Percentiles rank a stretch among this genome's conserved stretches.
Evolutionary conservation across 2,888 invertebrate species (phyloP).

Genomic region (Leucophenga maculata): DNA sequence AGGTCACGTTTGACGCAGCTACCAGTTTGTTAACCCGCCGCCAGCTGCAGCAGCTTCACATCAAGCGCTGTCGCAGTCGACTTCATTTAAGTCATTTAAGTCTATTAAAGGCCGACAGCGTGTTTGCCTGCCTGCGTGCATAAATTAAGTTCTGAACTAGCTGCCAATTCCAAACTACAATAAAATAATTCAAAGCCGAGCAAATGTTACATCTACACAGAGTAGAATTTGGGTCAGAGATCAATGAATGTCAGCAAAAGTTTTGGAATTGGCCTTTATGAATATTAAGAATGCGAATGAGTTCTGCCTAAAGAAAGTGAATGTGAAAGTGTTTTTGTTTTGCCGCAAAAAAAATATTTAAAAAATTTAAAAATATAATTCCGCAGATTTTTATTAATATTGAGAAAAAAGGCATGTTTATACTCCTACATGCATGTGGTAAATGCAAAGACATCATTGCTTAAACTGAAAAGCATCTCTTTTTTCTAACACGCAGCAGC

Average conservation of each 20-base stretch:
- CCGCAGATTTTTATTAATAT: too few relatives aligned
- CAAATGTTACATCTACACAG: neutral
- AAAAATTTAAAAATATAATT: too few relatives aligned
- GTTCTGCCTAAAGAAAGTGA: too few relatives aligned
- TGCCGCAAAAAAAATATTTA: too few relatives aligned
- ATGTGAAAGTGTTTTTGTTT: too few relatives aligned
- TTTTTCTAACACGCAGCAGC: too few relatives aligned
- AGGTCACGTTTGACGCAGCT: neutral
- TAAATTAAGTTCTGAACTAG: conserved; percentile 25
- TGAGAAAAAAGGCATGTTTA: too few relatives aligned
- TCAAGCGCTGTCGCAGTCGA: neutral
- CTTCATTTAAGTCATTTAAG: conserved; percentile 16
- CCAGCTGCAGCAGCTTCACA: neutral
- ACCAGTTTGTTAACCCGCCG: conserved; percentile 24
- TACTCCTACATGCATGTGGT: too few relatives aligned
- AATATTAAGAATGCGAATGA: too few relatives aligned
- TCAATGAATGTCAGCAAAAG: conserved; percentile 33
- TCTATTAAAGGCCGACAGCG: neutral
- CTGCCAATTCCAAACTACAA: neutral
- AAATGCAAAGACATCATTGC: too few relatives aligned
- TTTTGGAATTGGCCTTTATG: too few relatives aligned
- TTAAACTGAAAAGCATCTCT: too few relatives aligned
- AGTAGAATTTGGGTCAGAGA: conserved; percentile 40
- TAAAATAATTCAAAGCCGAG: neutral
- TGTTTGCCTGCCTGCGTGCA: conserved; percentile 13